Conservation (phyloP, 2,888 invertebrate species). For the Noctua comes region DNA sequence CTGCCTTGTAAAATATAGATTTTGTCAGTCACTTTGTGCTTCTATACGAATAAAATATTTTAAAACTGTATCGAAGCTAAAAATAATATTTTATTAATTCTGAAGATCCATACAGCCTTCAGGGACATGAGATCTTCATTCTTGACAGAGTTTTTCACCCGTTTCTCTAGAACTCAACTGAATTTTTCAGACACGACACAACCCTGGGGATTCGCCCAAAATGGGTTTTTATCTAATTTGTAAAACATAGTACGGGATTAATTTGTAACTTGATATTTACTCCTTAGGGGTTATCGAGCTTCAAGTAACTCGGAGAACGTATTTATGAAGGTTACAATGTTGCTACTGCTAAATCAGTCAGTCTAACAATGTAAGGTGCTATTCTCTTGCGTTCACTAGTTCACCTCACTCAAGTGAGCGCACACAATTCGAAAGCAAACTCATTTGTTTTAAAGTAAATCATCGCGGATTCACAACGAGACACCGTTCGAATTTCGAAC, state of each 20-base stretch:
- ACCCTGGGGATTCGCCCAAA: constrained; percentile 35
- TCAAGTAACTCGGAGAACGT: constrained; percentile 2
- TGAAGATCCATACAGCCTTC: constrained; percentile 12
- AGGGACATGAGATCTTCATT: constrained; percentile 29
- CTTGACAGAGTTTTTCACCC: constrained; percentile 20
- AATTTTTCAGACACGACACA: constrained; percentile 38
- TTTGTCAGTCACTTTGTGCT: neutral
- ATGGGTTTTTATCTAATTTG: constrained; percentile 59
- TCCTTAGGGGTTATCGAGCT: constrained; percentile 18
- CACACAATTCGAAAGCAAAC: neutral
- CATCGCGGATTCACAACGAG: neutral
- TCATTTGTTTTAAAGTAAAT: constrained; percentile 3
- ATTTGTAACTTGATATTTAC: constrained; percentile 38
- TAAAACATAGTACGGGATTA: constrained; percentile 57
- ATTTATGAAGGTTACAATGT: constrained; percentile 15
- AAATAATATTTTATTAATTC: constrained; percentile 16
- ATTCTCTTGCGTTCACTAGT: neutral
- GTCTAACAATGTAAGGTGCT: neutral
- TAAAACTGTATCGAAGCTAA: neutral
- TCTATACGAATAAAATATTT: neutral
- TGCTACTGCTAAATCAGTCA: neutral
- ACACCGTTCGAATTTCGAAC: neutral
- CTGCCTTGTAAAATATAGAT: neutral
- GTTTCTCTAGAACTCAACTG: constrained; percentile 19
- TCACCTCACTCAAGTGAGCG: neutral